These are phyloP conservation scores for Andrena fulva DNA, from an alignment of 2,888 invertebrate genomes.

Conservation along the genomic window DNA sequence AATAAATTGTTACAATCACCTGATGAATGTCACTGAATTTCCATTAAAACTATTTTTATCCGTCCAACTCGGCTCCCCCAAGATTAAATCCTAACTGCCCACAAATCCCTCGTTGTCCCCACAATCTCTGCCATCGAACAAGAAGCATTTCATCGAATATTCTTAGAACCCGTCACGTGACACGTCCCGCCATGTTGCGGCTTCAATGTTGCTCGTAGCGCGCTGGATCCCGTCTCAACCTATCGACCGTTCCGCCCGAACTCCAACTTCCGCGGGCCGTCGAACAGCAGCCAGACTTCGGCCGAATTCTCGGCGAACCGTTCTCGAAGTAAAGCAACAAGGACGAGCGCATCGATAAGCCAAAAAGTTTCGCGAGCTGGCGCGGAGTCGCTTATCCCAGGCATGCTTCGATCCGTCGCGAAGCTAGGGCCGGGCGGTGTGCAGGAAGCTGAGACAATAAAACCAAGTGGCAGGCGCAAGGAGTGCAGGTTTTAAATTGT, in stretches of 20 bases:
- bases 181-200: no score
- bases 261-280: background rate
- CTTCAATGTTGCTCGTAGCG: no score
- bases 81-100: no score
- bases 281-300: background rate
- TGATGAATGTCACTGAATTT: no score
- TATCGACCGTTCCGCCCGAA: background rate
- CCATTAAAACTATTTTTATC: no score
- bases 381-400: background rate
- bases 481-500: constrained; percentile 8
- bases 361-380: constrained; percentile 12
- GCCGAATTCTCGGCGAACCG: background rate
- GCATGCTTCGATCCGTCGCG: background rate
- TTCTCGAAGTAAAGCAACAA: constrained; percentile 6
- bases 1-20: no score
- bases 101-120: no score
- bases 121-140: no score
- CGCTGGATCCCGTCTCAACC: no score
- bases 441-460: background rate
- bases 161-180: no score
- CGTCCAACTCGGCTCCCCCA: no score
- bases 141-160: no score
- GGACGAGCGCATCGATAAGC: background rate
- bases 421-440: background rate
- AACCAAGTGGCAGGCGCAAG: background rate